Evolutionary conservation across 2,113 vertebrate genomes (phyloP), one percentile per base, ranked within the genome.

Genomic region (Sebastes schlegelii): DNA sequence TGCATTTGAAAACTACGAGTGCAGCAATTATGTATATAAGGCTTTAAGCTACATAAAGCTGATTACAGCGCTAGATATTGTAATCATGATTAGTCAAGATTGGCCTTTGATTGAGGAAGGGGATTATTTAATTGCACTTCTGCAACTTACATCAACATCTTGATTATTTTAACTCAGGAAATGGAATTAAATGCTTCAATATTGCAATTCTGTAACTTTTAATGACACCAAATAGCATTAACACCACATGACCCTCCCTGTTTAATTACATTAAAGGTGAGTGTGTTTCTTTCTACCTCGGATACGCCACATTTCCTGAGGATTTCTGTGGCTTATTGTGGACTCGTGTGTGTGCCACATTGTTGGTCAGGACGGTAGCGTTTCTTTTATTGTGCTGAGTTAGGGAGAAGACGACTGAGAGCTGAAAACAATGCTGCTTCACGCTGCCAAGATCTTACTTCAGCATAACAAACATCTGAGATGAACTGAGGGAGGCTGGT

Each of bases 381-480:
- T 72, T 85, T 80, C 19, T 78, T 61, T 82, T 23, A 68, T 80
- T 81, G 80, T 79, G 80, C 73, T 78, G 80, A 83, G 48, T 78
- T 67, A 0, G 52, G 54, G 67, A 83, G 74, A 81, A 61, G 61
- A 82, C 67, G 70, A 63, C 82, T n/a, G 79, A 52, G 76, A 65
- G 8, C 76, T 21, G 83, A 78, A 91, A 88, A 89, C 92, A 89
- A 90, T 88, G 84, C 83, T 4, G 77, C 4, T 8, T 9, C 21
- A 14, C 4, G 51, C 73, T 84, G 90, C 91, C 88, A 89, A 73
- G 64, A 63, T 23, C 52, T 73, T 42, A 77, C 84, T 86, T 60
- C 79, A 84, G 80, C 90, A 86, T 89, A 89, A 90, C 88, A 91
- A 89, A 88, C 83, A 84, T 57, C 57, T 40, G 17, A 42, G 63